Evolutionary conservation across 2,113 vertebrate species (phyloP), one percentile per base, ranked within the genome.

Genomic region (Sigmodon hispidus): DNA sequence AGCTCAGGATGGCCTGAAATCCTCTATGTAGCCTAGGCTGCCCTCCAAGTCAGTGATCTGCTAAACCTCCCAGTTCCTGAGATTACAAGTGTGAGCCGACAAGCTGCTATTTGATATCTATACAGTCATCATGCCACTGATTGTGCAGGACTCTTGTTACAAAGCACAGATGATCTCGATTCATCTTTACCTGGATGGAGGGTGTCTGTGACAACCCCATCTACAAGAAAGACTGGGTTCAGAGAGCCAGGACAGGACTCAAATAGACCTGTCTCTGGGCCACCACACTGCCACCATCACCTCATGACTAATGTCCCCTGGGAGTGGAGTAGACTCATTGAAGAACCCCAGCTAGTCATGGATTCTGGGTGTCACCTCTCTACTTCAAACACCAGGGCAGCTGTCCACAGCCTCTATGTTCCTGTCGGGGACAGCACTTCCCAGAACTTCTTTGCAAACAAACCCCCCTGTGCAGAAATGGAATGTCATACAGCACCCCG

Each of bases 211-310:
- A 79, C 77, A 6, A 1, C 34, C 13, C 1, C 5, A 19, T 17
- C 52, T 34, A 2, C n/a, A 4, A 75, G 55, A n/a, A 36, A 36
- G 48, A 67, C 72, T 4, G 6, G n/a, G 22, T 29, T 16, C 50
- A 57, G 52, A 10, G 50, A 43, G 36, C 26, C 67, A 63, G 43
- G 11, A 13, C 17, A 0, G 0, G 29, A 45, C 8, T 34, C 24
- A 8, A 1, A 48, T 8, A n/a, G 1, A 45, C 85, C 61, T 7
- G 29, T 1, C 57, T 36, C 55, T 26, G 21, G 36, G 67, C 50
- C n/a, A 5, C 22, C 52, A 40, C 0, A 0, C 11, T 10, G 21
- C 65, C 10, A 1, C 29, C 69, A 0, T 26, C 63, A 31, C 19
- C 26, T 67, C 16, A 13, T 67, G 83, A 22, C 29, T 31, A 26